Evolutionary conservation across 2,113 vertebrate species (phyloP).

Genomic region (Megaceryle torquata): DNA sequence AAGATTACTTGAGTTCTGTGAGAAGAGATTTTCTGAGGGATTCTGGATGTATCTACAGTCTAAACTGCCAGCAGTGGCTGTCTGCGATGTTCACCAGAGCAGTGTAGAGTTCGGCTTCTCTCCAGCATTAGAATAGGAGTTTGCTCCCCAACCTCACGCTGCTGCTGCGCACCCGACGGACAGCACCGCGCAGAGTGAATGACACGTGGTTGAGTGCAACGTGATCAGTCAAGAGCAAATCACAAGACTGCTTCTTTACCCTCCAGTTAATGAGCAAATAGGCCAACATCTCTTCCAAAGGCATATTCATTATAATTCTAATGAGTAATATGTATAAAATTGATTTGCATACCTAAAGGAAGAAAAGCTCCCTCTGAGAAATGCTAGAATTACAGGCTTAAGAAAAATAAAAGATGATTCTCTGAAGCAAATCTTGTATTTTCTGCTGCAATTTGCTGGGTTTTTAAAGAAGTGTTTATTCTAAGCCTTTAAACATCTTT

Average conservation of each 20-base stretch:
- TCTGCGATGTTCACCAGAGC: neutral
- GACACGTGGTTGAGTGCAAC: rapidly evolving
- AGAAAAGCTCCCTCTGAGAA: constrained; percentile 11
- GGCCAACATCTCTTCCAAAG: constrained; percentile 17
- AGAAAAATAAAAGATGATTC: constrained; percentile 12
- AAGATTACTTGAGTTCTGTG: neutral
- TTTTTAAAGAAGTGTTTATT: constrained; percentile 7
- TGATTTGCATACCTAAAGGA: constrained; percentile 56
- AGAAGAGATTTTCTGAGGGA: neutral
- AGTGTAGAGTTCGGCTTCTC: neutral
- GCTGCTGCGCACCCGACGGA: neutral
- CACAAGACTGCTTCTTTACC: neutral
- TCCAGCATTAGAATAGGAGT: neutral
- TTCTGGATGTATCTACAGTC: neutral
- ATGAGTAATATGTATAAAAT: constrained; percentile 19
- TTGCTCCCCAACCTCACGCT: neutral
- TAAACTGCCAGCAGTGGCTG: neutral
- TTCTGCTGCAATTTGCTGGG: constrained; percentile 35
- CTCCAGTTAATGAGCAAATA: neutral
- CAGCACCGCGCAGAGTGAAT: rapidly evolving
- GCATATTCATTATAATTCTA: constrained; percentile 4
- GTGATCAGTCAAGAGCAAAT: neutral
- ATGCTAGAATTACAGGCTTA: neutral
- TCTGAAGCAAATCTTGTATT: constrained; percentile 25
- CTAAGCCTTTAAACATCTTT: neutral